Evolutionary conservation across 2,797 vertebrate species (phyloP), one percentile per base, ranked within the genome.

Genomic region (Nothura maculosa): DNA sequence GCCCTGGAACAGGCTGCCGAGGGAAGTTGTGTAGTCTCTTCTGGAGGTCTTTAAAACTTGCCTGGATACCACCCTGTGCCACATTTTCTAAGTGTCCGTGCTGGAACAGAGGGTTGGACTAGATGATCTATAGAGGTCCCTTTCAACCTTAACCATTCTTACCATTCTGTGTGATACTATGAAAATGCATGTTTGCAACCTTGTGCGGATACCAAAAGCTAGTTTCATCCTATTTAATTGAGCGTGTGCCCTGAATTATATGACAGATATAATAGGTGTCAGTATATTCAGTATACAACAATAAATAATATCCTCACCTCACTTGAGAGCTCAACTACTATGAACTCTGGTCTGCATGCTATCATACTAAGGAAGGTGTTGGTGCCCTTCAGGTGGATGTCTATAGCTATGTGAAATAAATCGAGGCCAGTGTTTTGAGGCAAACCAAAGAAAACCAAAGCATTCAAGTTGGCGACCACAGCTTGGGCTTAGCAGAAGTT

Each of bases 301-400:
- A 54, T 30, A 75, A 74, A 64, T 20, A 3, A 34, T 79, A 85
- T 17, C 6, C 2, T 0, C 0, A 42, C 20, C 20, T 7, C 24
- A 8, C 15, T 38, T 38, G 12, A 45, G 64, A 22, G 13, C 16
- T 11, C 58, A 92, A 1, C 25, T 4, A 22, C 16, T 27, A 32
- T 72, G 58, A 64, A 2, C 2, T 20, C 14, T 85, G 62, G 22
- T 6, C 64, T 9, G 3, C 52, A 25, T 80, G 34, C 38, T 27
- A 3, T 9, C 11, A 0, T 1, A 7, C 8, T 12, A 4, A 27
- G 1, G 57, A 21, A 72, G 68, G 43, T 21, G 61, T 19, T 30
- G 7, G 17, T 25, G 21, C 6, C 32, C 6, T n/a, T 61, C 38
- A 9, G 28, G 12, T 25, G 25, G 13, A 4, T 30, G 4, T 6